A percentile compares a stretch with the other conserved stretches of the same genome.
phyloP scores from a whole-genome alignment of 2,888 invertebrate genomes.

The Willowsia nigromaculata region DNA sequence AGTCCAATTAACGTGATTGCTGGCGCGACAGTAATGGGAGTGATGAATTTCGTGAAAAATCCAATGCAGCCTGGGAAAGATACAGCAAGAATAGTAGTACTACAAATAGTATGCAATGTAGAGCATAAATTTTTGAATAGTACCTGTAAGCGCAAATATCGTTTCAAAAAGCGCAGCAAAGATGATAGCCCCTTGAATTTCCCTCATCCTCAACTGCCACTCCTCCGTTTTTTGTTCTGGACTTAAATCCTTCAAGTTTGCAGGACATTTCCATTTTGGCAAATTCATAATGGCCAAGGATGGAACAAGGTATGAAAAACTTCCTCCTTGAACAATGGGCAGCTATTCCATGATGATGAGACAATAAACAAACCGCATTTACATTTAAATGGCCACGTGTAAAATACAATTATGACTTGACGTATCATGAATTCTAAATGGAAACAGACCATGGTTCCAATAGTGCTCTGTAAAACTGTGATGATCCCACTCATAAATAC shows the following conservation, averaged over 20 bases:
- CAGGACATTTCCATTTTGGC: conserved; percentile 86
- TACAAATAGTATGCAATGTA: background rate
- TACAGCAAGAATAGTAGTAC: background rate
- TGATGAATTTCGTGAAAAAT: conserved; percentile 80
- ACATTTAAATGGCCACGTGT: no score
- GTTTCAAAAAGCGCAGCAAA: conserved; percentile 89
- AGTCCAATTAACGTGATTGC: conserved; percentile 82
- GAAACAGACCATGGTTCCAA: conserved; percentile 83
- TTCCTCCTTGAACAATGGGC: conserved; percentile 83
- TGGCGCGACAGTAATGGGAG: conserved; percentile 81
- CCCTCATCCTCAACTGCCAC: conserved; percentile 89
- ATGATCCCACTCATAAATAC: conserved; percentile 90
- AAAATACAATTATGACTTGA: no score
- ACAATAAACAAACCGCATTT: no score
- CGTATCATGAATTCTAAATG: no score
- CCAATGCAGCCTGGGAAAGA: conserved; percentile 80
- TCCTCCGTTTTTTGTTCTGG: conserved; percentile 83
- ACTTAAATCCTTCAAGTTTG: conserved; percentile 84
- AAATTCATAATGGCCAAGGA: conserved; percentile 87
- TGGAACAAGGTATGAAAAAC: conserved; percentile 87
- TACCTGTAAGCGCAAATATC: conserved; percentile 84
- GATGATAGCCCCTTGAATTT: conserved; percentile 91
- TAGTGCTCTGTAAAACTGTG: conserved; percentile 87
- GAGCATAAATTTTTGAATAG: background rate
- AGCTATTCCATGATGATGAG: no score